Conservation (phyloP, 2,888 invertebrate genomes). For the Poecilobothrus nobilitatus region DNA sequence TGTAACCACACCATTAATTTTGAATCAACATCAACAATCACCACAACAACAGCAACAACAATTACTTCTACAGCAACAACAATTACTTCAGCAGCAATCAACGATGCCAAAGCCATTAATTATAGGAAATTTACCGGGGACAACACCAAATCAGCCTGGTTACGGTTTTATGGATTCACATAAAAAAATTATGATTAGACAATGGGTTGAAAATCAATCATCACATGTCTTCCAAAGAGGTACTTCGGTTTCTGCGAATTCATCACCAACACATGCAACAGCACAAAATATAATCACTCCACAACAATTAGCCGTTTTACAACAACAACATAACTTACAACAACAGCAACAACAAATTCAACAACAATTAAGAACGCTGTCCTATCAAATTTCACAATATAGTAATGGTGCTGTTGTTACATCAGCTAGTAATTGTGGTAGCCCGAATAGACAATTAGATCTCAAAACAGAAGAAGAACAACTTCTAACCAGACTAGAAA, state of each 20-base stretch:
- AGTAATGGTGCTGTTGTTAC: constrained; percentile 37
- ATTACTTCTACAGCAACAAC: not conserved
- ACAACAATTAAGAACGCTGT: constrained; percentile 47
- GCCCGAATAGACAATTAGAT: constrained; percentile 37
- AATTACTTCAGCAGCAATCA: not conserved
- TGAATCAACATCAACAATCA: not conserved
- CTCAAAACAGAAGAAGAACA: constrained; percentile 46
- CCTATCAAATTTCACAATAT: constrained; percentile 50
- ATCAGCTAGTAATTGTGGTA: constrained; percentile 10
- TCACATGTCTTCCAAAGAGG: constrained; percentile 54
- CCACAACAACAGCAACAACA: not conserved
- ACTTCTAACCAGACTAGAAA: constrained; percentile 33
- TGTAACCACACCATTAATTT: not conserved
- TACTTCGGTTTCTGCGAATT: constrained; percentile 46
- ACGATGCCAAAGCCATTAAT: constrained; percentile 42
- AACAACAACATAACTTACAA: not conserved
- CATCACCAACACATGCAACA: constrained; percentile 39
- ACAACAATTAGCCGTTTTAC: constrained; percentile 15
- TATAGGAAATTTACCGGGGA: constrained; percentile 37
- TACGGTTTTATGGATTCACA: constrained; percentile 90
- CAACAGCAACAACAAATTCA: constrained; percentile 42
- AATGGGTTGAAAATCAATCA: constrained; percentile 89
- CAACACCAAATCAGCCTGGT: constrained; percentile 41
- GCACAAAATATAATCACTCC: constrained; percentile 27
- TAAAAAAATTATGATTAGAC: constrained; percentile 85